Base-by-base conservation (phyloP, 2,888 invertebrate species). In the Ceriagrion tenellum region DNA sequence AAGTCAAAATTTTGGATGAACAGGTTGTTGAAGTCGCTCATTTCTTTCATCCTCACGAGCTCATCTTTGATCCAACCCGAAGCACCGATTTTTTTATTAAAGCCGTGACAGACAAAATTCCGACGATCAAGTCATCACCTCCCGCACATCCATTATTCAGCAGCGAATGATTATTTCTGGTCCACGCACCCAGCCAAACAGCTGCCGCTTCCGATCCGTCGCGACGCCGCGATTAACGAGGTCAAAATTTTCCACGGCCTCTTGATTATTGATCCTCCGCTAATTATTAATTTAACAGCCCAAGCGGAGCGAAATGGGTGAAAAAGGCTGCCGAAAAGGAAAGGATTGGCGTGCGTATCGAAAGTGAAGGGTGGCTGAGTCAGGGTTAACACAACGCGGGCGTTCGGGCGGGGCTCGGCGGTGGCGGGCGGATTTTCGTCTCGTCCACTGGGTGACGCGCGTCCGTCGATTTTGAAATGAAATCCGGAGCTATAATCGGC, bases 241-340 rank as follows among this genome's bases (percentile, higher is more conserved):
- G 81, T 81, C 81, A 81, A 30, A 81, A 47, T 47, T 35, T 81
- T 81, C 35, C 81, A 23, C 47, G 35, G 30, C 35, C 81, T 81
- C 81, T 35, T 81, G 81, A 35, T 35, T 81, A 81, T 81, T 81
- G 81, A 81, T 81, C 26, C 81, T 81, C 12, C 26, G 13, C 30
- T 35, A 81, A 81, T 69, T 81, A 81, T 81, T 30, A 81, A 35
- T 81, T 81, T 81, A 81, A 81, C 81, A 30, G 81, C 35, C 26
- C 81, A 13, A n/a, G 81, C 35, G 18, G n/a, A 12, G 35, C 13
- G 35, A 16, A 12, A 35, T 35, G 35, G 30, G 81, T 35, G n/a
- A 26, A 81, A 30, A 8, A 35, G 35, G 35, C 26, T 30, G 69
- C 6, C 26, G 81, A 81, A 35, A 26, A 69, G n/a, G 69, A 23